phyloP scores from a whole-genome alignment of 1,140 invertebrate genomes.

The Reticulitermes speratus region DNA sequence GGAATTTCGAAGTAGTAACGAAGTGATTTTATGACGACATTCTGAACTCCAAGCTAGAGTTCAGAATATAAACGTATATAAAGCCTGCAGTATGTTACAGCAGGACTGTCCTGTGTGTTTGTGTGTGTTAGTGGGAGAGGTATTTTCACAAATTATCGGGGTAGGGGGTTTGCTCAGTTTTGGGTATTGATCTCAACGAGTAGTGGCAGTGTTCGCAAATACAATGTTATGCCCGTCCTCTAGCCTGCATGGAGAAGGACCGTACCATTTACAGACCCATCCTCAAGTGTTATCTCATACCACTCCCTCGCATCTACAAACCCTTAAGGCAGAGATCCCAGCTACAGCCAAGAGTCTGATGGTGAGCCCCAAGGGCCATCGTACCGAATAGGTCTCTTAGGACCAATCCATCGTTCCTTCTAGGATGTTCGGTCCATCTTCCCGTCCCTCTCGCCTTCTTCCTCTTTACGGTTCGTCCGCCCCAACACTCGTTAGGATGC shows the following conservation, averaged over 20 bases:
- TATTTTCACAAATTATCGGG: no score
- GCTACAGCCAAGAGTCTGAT: not conserved
- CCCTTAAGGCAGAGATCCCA: no score
- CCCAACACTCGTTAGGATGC: not conserved
- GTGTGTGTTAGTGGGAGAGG: not conserved
- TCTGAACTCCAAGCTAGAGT: not conserved
- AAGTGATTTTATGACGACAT: not conserved
- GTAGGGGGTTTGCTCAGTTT: not conserved
- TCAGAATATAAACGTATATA: not conserved
- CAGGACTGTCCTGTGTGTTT: not conserved
- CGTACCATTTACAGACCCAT: not conserved
- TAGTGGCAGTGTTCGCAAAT: not conserved
- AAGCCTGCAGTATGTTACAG: not conserved
- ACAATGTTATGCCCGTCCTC: not conserved
- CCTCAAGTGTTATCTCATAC: not conserved
- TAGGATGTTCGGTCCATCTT: conserved; percentile 25
- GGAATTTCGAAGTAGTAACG: no score
- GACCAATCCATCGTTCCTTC: conserved; percentile 25
- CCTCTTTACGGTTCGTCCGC: not conserved
- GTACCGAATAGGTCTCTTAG: conserved; percentile 12
- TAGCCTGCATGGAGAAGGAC: not conserved
- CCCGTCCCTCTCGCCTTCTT: not conserved
- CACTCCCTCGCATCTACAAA: not conserved
- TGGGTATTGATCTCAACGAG: not conserved
- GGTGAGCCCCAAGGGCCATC: conserved; percentile 15